Base-by-base conservation (phyloP, 2,888 invertebrate genomes). In the Minunthozetes semirufus region DNA sequence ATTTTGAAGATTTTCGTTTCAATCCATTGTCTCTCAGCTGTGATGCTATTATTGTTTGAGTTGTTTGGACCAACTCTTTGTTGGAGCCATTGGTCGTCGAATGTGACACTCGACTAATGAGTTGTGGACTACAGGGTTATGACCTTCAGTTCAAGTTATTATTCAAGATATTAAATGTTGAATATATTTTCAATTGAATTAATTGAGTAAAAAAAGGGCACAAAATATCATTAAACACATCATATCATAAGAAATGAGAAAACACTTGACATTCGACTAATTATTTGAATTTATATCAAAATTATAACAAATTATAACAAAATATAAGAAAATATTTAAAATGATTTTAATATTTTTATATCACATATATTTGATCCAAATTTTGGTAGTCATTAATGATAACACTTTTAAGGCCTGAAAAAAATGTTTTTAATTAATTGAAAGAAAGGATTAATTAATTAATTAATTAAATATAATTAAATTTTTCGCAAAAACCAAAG, bases 341-440 rank as follows among this genome's bases (percentile, higher is more conserved):
- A 29, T 38, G 38, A 33, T 66, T 66, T 63, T 66, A 66, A 29
- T 66, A 66, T 66, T 66, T 66, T 66, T 66, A 38, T 66, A 66
- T 19, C 13, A 66, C 61, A 61, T 25, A 61, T 61, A 61, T 29
- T 61, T 61, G 61, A 61, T 29, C 61, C 61, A 11, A 33, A 29
- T 33, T 38, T 66, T 25, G 6, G n/a, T 66, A 66, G 66, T 66
- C 66, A 66, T 66, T 66, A 29, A n/a, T n/a, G n/a, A n/a, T n/a
- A n/a, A 33, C 66, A 66, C 33, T 66, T 17, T 66, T 66, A 66
- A 38, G 33, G n/a, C 66, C 59, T 48, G 3, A 48, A 19, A 48
- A 19, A 17, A 17, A 33, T 59, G 3, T 66, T 38, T 59, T 66
- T 38, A 38, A 66, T 66, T 33, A 33, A n/a, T n/a, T n/a, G n/a